Evolutionary conservation across 2,113 vertebrate genomes (phyloP), one percentile per base, ranked within the genome.

Genomic region (Platycercus adscitus): DNA sequence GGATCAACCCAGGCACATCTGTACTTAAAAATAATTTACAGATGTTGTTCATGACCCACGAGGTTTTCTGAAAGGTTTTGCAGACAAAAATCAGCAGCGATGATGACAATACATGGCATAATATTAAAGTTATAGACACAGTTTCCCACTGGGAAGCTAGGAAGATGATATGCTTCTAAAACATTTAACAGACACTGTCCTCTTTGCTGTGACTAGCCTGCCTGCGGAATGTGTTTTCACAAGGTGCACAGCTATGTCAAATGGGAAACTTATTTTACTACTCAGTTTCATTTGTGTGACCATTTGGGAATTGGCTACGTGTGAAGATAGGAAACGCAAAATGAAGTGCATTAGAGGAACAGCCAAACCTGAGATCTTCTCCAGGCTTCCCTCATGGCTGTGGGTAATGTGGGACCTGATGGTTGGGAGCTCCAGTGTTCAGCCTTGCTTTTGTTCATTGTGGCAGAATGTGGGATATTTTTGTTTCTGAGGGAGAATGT

Each of bases 271-370:
- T 86, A 50, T 68, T 94, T 93, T 43, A 87, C 39, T 81, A 12
- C 69, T 87, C 77, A n/a, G 29, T 71, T 96, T 87, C 56, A 70
- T 75, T 60, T 64, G 47, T 86, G 56, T 85, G 84, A 93, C 39
- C 65, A 33, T 71, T 43, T 68, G 75, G 49, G 88, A 90, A 73
- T 46, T 61, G 61, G 44, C 55, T 60, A 70, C 0, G 0, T 85
- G 72, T 78, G 73, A 95, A 83, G 69, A 81, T 33, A 81, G 77
- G 73, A 92, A 88, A 89, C 60, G 33, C 50, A 94, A 88, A 43
- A 35, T 68, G 43, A 75, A 88, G 58, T 58, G 28, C 15, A 37
- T 61, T 55, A 93, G 35, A 6, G 47, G 17, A 76, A 26, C 44
- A 80, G 85, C 70, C 44, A 53, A 52, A 81, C n/a, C 29, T 39